A percentile compares a stretch with the other conserved stretches of the same genome.
Evolutionary conservation across 2,888 invertebrate genomes (phyloP).

Genomic region (Sphaerophoria taeniata): DNA sequence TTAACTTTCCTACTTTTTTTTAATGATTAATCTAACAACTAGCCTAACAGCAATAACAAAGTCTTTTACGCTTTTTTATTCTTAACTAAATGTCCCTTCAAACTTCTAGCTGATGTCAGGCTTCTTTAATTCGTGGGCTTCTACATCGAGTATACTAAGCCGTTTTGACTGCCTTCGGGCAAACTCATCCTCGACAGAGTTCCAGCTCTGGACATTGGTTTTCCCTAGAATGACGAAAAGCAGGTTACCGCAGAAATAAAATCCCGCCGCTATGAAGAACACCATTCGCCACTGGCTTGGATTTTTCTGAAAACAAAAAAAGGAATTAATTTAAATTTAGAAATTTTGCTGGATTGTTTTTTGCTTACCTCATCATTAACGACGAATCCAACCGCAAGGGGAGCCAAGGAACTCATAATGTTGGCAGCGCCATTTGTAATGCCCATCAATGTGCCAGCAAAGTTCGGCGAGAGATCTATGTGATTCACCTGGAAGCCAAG

Average conservation of each 20-base stretch:
- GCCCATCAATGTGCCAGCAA: slow-evolving; percentile 93
- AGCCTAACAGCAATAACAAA: slow-evolving; percentile 46
- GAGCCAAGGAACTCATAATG: slow-evolving; percentile 91
- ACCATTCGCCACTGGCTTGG: slow-evolving; percentile 84
- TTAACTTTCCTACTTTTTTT: slow-evolving; percentile 12
- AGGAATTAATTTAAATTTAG: background rate
- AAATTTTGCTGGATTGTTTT: background rate
- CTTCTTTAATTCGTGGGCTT: slow-evolving; percentile 42
- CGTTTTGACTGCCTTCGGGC: slow-evolving; percentile 58
- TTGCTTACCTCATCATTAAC: slow-evolving; percentile 87
- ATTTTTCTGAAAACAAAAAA: slow-evolving; percentile 77
- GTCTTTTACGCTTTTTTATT: slow-evolving; percentile 56
- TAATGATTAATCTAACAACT: slow-evolving; percentile 19
- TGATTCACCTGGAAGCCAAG: slow-evolving; percentile 92
- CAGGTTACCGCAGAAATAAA: slow-evolving; percentile 84
- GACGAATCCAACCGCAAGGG: slow-evolving; percentile 88
- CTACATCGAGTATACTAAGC: slow-evolving; percentile 54
- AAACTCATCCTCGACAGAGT: slow-evolving; percentile 82
- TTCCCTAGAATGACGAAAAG: slow-evolving; percentile 84
- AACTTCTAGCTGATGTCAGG: slow-evolving; percentile 15
- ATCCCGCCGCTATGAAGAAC: slow-evolving; percentile 84
- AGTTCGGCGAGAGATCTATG: slow-evolving; percentile 93
- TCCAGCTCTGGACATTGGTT: slow-evolving; percentile 85
- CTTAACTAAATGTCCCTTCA: background rate
- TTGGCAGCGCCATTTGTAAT: slow-evolving; percentile 91